Conservation (phyloP, 1,140 invertebrate genomes). For the Palaemon carinicauda region DNA sequence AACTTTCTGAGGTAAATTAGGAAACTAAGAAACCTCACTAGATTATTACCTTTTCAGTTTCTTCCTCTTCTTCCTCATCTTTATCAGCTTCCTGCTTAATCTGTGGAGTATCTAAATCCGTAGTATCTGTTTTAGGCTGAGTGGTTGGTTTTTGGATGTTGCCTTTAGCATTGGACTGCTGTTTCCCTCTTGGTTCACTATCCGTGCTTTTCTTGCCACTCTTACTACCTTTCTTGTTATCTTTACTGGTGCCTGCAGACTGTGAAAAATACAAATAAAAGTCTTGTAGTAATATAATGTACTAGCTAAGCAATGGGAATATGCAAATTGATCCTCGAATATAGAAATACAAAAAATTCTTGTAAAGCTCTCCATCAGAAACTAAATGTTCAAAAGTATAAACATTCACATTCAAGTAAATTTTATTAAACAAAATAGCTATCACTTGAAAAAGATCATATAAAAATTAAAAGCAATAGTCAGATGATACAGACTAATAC, state of each 20-base stretch:
- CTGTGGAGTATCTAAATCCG: neutral
- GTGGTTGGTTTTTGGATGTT: neutral
- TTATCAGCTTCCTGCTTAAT: neutral
- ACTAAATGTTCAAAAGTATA: neutral
- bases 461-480: too few species aligned
- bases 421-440: too few species aligned
- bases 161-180: neutral
- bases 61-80: neutral
- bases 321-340: neutral
- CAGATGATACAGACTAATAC: too few species aligned
- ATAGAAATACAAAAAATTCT: neutral
- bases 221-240: constrained; percentile 26
- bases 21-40: neutral
- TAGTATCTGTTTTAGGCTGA: neutral
- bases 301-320: neutral
- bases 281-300: too few species aligned
- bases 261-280: too few species aligned
- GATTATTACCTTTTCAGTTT: constrained; percentile 1
- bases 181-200: neutral
- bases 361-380: neutral
- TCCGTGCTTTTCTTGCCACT: constrained; percentile 7
- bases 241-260: constrained; percentile 37
- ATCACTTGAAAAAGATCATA: too few species aligned
- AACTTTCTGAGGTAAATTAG: too few species aligned
- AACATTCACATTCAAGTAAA: too few species aligned